Evolutionary conservation across 2,797 vertebrate genomes (phyloP).

Genomic region (Enteromius treurensis): DNA sequence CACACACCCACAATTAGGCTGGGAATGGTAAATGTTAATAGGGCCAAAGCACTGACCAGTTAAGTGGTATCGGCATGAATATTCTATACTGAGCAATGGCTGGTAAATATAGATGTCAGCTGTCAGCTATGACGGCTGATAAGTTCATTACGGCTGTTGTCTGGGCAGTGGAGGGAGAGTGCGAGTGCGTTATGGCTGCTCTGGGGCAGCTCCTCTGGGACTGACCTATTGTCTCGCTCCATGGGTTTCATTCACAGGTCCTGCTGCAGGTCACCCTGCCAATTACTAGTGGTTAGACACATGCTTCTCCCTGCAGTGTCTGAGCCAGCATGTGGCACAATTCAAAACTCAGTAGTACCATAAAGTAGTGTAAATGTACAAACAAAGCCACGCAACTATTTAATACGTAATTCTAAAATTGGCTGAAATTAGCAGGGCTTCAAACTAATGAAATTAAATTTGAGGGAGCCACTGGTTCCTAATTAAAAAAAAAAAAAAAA

Average conservation of each 20-base stretch:
- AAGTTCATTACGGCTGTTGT: slow-evolving; percentile 56
- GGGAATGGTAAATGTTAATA: slow-evolving; percentile 22
- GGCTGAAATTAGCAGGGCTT: background rate
- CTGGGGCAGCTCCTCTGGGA: slow-evolving; percentile 57
- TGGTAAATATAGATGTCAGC: slow-evolving; percentile 47
- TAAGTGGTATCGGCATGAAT: slow-evolving; percentile 20
- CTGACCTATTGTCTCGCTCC: slow-evolving; percentile 56
- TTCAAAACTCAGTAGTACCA: background rate
- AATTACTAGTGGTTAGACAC: slow-evolving; percentile 58
- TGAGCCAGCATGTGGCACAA: slow-evolving; percentile 4
- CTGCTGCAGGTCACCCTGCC: slow-evolving; percentile 59
- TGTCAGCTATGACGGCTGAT: slow-evolving; percentile 47
- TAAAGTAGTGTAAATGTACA: background rate
- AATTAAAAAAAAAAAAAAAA: background rate
- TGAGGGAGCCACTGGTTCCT: background rate
- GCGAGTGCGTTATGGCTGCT: slow-evolving; percentile 28
- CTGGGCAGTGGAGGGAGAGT: slow-evolving; percentile 52
- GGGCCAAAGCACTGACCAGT: slow-evolving; percentile 39
- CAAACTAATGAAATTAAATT: background rate
- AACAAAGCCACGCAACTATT: background rate
- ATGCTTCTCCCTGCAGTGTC: slow-evolving; percentile 29
- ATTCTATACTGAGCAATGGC: background rate
- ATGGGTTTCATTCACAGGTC: slow-evolving; percentile 57
- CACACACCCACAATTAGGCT: slow-evolving; percentile 30
- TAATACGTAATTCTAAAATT: background rate